A percentile compares a stretch with the other conserved stretches of the same genome.
Conservation (phyloP, 2,888 invertebrate species). For the Monoplex corrugatus region DNA sequence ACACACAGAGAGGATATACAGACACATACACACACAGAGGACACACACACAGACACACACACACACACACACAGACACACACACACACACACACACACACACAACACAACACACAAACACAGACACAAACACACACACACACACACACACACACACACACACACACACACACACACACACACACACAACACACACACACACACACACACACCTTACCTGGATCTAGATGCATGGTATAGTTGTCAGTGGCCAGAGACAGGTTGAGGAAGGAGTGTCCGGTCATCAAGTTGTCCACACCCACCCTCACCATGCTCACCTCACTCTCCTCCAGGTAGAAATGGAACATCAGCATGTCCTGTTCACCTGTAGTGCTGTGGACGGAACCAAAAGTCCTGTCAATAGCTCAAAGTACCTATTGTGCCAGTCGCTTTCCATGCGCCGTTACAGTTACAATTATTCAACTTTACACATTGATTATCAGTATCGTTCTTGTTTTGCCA, state of each 20-base stretch:
- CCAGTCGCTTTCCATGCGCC: too few relatives aligned
- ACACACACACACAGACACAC: neutral
- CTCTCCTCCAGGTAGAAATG: constrained; percentile 62
- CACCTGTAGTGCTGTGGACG: neutral
- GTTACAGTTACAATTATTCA: too few relatives aligned
- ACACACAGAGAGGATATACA: neutral
- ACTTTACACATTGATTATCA: too few relatives aligned
- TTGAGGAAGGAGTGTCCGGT: constrained; percentile 29
- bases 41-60: neutral
- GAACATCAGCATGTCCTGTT: constrained; percentile 53
- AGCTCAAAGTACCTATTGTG: too few relatives aligned
- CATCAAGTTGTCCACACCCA: constrained; percentile 41
- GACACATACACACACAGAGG: neutral
- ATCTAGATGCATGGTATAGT: constrained; percentile 44
- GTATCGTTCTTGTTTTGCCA: too few relatives aligned
- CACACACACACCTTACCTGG: constrained; percentile 55
- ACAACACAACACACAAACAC: neutral
- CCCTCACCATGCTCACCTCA: constrained; percentile 53
- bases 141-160: neutral
- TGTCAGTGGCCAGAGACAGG: constrained; percentile 6
- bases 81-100: neutral
- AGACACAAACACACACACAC: neutral
- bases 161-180: too few relatives aligned
- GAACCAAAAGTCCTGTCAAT: too few relatives aligned
- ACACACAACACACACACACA: neutral